These are phyloP conservation scores for Canis aureus DNA, from an alignment of 2,113 vertebrate species.

Conservation along the genomic window DNA sequence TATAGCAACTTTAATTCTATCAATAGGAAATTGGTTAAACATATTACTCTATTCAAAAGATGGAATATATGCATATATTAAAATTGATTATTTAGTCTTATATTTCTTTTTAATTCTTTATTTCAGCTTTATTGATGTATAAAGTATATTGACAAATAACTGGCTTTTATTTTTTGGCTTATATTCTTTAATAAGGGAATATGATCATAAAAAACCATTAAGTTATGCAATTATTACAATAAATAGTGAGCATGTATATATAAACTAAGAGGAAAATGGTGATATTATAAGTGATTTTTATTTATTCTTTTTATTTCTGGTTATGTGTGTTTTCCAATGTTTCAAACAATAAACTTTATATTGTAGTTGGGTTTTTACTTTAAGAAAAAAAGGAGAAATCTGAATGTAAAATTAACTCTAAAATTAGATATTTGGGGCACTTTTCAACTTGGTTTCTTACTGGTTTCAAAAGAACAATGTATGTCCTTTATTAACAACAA, in stretches of 20 bases:
- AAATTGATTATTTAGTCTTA: conserved; percentile 17
- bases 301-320: conserved; percentile 46
- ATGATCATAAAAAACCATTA: conserved; percentile 1
- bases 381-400: not conserved
- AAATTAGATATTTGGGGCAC: not conserved
- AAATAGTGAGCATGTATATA: not conserved
- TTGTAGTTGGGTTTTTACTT: not conserved
- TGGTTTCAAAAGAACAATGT: conserved; percentile 64
- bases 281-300: not conserved
- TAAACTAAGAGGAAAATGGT: not conserved
- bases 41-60: conserved; percentile 25
- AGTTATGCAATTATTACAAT: not conserved
- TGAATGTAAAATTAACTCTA: conserved; percentile 19
- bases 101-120: not conserved
- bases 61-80: not conserved
- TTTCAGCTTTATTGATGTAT: not conserved
- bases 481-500: not conserved
- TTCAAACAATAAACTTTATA: not conserved
- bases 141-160: not conserved
- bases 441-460: conserved; percentile 47
- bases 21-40: not conserved
- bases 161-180: not conserved
- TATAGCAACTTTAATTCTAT: not conserved
- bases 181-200: conserved; percentile 1
- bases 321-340: not conserved